Evolutionary conservation across 1,140 invertebrate species (phyloP), one percentile per base, ranked within the genome.

Genomic region (Ips nitidus): DNA sequence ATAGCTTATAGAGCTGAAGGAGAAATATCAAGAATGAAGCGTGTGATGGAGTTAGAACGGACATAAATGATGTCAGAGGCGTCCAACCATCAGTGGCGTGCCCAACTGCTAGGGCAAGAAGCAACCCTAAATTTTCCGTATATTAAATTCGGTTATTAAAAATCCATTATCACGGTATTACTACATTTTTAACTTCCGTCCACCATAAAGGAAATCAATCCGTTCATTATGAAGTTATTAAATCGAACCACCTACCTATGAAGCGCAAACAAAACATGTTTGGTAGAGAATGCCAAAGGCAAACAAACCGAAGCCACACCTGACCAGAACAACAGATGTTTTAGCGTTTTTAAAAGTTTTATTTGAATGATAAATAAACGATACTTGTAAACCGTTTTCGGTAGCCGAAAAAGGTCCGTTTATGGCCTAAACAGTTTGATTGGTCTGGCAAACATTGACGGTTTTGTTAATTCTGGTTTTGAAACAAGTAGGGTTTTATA

Each of bases 271-370:
- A 50, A 50, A 50, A 50, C 45, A 50, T 50, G 45, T 50, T 22
- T 22, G 45, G 6, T 22, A 22, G 7, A 59, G 57, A 59, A 59
- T 59, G 57, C 57, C 57, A 42, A 41, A 41, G 41, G 57, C 41
- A 59, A 59, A 59, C 57, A 59, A 41, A 42, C 57, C 7, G 41
- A 36, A 4, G 57, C 57, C 57, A 59, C 57, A 59, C 57, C 57
- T 59, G 57, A 59, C 57, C 57, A 59, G 57, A 59, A 59, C 57
- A 59, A 59, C 57, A 59, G 57, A 59, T 59, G 57, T 59, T 59
- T 59, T 59, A 59, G 38, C 38, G 40, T 38, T 59, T 59, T 59
- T 59, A 59, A 59, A 59, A 59, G 5, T 59, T 59, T 59, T 42
- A 59, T 59, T 59, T 59, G 57, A 59, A 37, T 55, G 37, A 59